Percentiles rank a stretch among this genome's conserved stretches.
Evolutionary conservation across 2,797 vertebrate species (phyloP).

Genomic region (Pipistrellus pygmaeus): DNA sequence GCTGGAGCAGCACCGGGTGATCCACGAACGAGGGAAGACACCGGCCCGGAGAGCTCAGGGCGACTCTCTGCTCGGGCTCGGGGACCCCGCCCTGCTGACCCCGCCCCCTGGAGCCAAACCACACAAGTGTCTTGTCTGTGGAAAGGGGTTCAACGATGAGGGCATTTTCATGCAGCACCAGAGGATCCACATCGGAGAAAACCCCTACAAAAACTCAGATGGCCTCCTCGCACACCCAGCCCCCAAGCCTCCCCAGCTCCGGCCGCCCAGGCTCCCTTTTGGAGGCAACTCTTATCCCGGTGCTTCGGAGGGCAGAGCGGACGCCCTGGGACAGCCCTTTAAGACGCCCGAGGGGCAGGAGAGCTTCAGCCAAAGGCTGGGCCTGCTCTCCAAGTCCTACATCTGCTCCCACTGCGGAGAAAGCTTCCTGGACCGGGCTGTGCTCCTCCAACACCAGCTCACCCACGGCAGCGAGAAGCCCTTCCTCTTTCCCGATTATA

Average conservation of each 20-base stretch:
- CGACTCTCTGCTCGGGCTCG: constrained; percentile 67
- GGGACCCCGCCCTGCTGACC: constrained; percentile 75
- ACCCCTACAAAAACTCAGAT: constrained; percentile 79
- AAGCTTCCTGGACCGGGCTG: constrained; percentile 77
- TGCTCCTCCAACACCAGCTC: constrained; percentile 81
- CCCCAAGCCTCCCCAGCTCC: constrained; percentile 71
- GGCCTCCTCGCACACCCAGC: constrained; percentile 56
- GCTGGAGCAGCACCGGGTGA: constrained; percentile 79
- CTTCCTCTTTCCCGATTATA: constrained; percentile 69
- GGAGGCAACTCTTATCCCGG: constrained; percentile 77
- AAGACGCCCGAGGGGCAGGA: constrained; percentile 75
- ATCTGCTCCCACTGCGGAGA: constrained; percentile 81
- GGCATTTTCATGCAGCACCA: constrained; percentile 84
- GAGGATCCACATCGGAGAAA: constrained; percentile 82
- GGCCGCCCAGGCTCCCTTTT: constrained; percentile 75
- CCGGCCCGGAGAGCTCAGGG: constrained; percentile 69
- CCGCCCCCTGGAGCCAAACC: constrained; percentile 82
- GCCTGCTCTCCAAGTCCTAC: constrained; percentile 72
- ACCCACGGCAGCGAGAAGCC: constrained; percentile 77
- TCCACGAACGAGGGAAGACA: constrained; percentile 77
- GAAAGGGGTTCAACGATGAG: constrained; percentile 83
- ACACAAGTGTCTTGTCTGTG: constrained; percentile 82
- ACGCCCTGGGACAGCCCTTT: constrained; percentile 63
- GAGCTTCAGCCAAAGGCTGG: constrained; percentile 73
- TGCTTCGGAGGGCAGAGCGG: constrained; percentile 59